These are phyloP conservation scores for Oscarella lobularis DNA, from an alignment of 37 sponge, comb jelly and placozoan species.

Conservation along the genomic window DNA sequence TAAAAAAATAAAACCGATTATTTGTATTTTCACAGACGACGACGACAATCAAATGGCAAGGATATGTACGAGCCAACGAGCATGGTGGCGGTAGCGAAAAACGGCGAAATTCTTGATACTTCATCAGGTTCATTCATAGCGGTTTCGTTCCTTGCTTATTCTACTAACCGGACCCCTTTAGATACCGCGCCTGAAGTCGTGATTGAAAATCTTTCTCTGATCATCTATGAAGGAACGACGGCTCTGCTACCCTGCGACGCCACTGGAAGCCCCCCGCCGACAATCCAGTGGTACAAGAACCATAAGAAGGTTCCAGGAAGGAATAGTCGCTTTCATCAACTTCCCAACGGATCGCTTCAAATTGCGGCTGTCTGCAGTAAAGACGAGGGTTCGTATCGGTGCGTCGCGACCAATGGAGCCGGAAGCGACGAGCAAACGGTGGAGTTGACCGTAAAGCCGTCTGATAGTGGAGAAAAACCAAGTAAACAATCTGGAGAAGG, in stretches of 20 bases:
- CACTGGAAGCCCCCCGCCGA: not conserved
- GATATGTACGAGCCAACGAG: too few relatives aligned
- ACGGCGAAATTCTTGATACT: too few relatives aligned
- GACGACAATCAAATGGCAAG: too few relatives aligned
- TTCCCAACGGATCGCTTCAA: not conserved
- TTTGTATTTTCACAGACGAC: too few relatives aligned
- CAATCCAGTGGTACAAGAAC: not conserved
- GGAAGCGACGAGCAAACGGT: not conserved
- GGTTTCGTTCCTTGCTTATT: too few relatives aligned
- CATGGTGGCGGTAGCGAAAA: too few relatives aligned
- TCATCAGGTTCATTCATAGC: too few relatives aligned
- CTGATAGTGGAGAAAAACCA: not conserved
- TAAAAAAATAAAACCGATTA: too few relatives aligned
- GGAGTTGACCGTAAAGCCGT: not conserved
- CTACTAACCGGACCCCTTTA: too few relatives aligned
- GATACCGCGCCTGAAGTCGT: not conserved
- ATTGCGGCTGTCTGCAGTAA: not conserved
- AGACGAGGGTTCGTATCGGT: not conserved
- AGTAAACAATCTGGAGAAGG: too few relatives aligned
- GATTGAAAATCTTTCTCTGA: not conserved
- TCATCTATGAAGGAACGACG: not conserved
- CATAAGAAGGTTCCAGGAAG: not conserved
- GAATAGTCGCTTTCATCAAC: not conserved
- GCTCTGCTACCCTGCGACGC: not conserved
- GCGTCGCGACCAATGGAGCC: not conserved